Base-by-base conservation (phyloP, 2,113 vertebrate genomes). In the Columba janthina region DNA sequence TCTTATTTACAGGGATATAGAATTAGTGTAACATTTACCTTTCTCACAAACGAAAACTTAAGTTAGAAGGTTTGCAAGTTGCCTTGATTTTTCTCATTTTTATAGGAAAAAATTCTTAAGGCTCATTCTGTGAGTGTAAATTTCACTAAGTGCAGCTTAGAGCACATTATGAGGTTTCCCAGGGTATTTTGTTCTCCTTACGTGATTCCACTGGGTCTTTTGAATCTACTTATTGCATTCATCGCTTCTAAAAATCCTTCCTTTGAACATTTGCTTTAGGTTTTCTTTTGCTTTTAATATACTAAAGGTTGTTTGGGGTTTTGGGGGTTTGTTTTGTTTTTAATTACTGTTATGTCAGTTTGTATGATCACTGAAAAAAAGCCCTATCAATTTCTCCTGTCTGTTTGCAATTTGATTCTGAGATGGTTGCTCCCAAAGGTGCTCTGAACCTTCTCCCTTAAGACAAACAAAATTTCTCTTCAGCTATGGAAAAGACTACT, bases 371-470 rank as follows among this genome's bases (percentile, higher is more conserved):
- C 64, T 88, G 70, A 94, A 89, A 83, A 94, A 97, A 96, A 90
- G 26, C 58, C 60, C 44, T 87, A 36, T 89, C 75, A 95, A 65
- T 88, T 92, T 92, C 81, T 88, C 46, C 15, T 96, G 93, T 92
- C 78, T 93, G 20, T 89, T 96, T 90, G 73, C 72, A 76, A 32
- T 96, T 95, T 93, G 77, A 80, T 95, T 96, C 87, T 61, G 76
- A 96, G 80, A 77, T 85, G 40, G 18, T 73, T 95, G 53, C 86
- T 95, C 81, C 95, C 84, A 87, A 88, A 96, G 85, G 89, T 93
- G 58, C 65, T 71, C 66, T 74, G 85, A 93, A 82, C 60, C 87
- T 96, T 92, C 58, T 96, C 75, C 82, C 57, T 80, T 54, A 90
- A 93, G 85, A 88, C 56, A 83, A 90, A 71, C 74, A 83, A 76